Conservation (phyloP, 2,888 invertebrate genomes). For the Achlya flavicornis region DNA sequence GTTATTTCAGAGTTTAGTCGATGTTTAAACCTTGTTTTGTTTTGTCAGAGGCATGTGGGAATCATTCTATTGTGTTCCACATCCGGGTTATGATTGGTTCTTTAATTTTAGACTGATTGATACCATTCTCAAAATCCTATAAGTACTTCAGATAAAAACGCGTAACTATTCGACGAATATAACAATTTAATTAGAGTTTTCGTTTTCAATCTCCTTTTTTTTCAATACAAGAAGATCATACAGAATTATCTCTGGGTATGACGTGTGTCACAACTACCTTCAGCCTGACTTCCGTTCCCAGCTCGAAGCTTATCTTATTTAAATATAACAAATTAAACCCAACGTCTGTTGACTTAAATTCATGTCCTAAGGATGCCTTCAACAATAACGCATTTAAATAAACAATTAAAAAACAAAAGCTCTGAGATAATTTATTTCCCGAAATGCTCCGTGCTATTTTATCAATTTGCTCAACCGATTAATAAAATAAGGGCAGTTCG, state of each 20-base stretch:
- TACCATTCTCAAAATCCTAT: neutral
- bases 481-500: too few relatives aligned
- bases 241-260: constrained; percentile 30
- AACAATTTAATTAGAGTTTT: neutral
- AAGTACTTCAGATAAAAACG: neutral
- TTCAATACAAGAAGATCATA: constrained; percentile 10
- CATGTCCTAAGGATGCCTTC: constrained; percentile 39
- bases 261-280: constrained; percentile 58
- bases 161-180: neutral
- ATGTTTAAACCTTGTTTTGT: constrained; percentile 78
- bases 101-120: constrained; percentile 60
- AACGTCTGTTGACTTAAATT: constrained; percentile 48
- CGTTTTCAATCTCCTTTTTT: neutral
- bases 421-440: neutral
- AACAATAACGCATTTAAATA: constrained; percentile 36
- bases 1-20: constrained; percentile 81
- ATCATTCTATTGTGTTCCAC: constrained; percentile 81
- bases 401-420: constrained; percentile 3
- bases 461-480: neutral
- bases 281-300: constrained; percentile 74
- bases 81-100: constrained; percentile 77
- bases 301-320: constrained; percentile 65
- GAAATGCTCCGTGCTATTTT: neutral
- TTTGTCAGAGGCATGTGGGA: constrained; percentile 82
- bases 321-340: constrained; percentile 77